These are phyloP conservation scores for Hetaerina titia DNA, from an alignment of 2,888 invertebrate genomes.

Conservation along the genomic window DNA sequence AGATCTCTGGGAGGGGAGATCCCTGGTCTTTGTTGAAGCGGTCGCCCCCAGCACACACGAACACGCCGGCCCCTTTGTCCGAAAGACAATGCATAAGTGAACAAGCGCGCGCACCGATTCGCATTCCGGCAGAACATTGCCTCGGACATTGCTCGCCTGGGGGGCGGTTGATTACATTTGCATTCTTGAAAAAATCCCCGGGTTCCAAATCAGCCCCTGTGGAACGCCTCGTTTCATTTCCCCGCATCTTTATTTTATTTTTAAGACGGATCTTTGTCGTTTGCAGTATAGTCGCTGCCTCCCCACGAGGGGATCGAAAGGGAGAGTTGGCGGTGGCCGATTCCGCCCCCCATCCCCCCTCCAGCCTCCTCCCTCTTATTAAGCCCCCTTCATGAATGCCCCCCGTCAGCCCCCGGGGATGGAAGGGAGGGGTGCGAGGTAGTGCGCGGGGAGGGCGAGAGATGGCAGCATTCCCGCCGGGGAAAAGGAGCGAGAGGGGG, in stretches of 20 bases:
- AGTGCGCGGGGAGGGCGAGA: not conserved
- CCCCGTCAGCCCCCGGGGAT: not conserved
- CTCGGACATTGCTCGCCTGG: too few relatives aligned
- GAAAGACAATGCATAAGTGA: too few relatives aligned
- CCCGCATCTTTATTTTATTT: not conserved
- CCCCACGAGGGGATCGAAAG: not conserved
- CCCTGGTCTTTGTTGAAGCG: too few relatives aligned
- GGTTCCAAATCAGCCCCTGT: not conserved
- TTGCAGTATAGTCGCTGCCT: not conserved
- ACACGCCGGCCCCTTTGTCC: too few relatives aligned
- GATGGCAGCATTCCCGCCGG: constrained; percentile 5
- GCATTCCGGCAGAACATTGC: too few relatives aligned
- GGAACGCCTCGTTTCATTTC: not conserved
- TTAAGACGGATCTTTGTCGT: not conserved
- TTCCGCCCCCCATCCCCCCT: too few relatives aligned
- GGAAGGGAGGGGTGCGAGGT: not conserved
- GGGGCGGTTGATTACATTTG: not conserved
- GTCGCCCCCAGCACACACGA: too few relatives aligned
- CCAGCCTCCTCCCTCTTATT: not conserved
- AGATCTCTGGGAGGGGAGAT: too few relatives aligned
- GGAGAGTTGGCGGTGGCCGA: not conserved
- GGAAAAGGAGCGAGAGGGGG: not conserved
- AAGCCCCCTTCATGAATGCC: not conserved
- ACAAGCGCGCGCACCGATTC: too few relatives aligned
- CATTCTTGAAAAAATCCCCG: not conserved